Evolutionary conservation across 2,113 vertebrate species (phyloP).

Genomic region (Siniperca chuatsi): DNA sequence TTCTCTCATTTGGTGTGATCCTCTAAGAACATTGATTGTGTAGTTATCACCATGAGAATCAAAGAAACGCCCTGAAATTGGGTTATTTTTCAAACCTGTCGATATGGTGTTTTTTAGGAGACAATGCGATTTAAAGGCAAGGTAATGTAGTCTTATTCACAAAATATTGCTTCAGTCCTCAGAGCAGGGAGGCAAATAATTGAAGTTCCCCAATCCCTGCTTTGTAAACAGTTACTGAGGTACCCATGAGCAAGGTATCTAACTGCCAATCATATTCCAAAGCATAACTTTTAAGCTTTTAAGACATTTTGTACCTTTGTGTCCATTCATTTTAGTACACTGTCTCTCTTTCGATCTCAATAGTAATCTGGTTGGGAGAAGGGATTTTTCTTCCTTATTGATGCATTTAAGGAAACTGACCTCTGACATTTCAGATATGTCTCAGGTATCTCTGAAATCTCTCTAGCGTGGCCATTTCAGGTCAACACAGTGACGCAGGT

Average conservation of each 20-base stretch:
- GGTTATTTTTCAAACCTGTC: neutral
- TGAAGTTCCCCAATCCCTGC: neutral
- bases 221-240: neutral
- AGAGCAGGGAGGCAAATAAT: constrained; percentile 1
- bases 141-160: neutral
- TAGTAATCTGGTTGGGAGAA: neutral
- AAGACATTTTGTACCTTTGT: neutral
- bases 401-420: neutral
- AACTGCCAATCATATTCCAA: neutral
- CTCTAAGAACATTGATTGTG: neutral
- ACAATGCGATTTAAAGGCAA: neutral
- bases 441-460: neutral
- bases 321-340: neutral
- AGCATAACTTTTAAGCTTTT: neutral
- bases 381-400: neutral
- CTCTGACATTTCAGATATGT: constrained; percentile 10
- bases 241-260: neutral
- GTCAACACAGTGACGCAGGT: neutral
- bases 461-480: neutral
- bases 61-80: neutral
- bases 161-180: neutral
- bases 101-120: neutral
- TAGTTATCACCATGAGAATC: neutral
- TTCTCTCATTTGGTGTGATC: neutral
- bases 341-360: neutral